Evolutionary conservation across 2,113 vertebrate genomes (phyloP), one percentile per base, ranked within the genome.

Genomic region (Herpetotheres cachinnans): DNA sequence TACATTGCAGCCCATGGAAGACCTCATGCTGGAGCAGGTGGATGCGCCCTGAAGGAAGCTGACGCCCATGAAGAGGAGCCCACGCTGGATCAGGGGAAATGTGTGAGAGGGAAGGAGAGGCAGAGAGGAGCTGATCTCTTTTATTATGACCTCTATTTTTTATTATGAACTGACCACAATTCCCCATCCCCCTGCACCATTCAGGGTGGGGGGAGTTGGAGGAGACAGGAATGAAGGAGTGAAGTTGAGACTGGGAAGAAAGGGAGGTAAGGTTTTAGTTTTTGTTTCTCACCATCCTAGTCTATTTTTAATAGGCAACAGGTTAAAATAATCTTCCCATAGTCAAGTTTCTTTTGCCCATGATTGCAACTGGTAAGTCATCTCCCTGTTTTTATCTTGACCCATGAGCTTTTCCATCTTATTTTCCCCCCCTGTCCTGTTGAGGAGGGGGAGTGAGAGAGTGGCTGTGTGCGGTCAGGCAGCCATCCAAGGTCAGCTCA

Each of bases 31-130:
- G 24, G 12, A 80, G 34, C 16, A 44, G 34, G 7, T 32, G 22
- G 6, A 18, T 46, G 18, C 40, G 9, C 11, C 8, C 25, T 61
- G 40, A 40, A 54, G 56, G 62, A 74, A 69, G 36, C 5, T 18
- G 50, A n/a, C 4, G 3, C 24, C 9, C 27, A 29, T 18, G 18
- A 74, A 49, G 34, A 46, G 15, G 8, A 66, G 22, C 13, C 12
- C 11, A 25, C 0, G 0, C 7, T 46, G 13, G 21, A 56, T 8
- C 5, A 29, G 13, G 15, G 12, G 3, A 77, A 56, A 36, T 8
- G 21, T 11, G 18, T 40, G 55, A 87, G 25, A 70, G 18, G 24
- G 52, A 46, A 66, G 17, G 16, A 56, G 19, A 4, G 7, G 4
- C 16, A 56, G 36, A 76, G 11, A 67, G 14, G 19, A 62, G 16